A percentile compares a stretch with the other conserved stretches of the same genome.
phyloP scores from a whole-genome alignment of 2,888 invertebrate genomes.

The Apantesis nais region DNA sequence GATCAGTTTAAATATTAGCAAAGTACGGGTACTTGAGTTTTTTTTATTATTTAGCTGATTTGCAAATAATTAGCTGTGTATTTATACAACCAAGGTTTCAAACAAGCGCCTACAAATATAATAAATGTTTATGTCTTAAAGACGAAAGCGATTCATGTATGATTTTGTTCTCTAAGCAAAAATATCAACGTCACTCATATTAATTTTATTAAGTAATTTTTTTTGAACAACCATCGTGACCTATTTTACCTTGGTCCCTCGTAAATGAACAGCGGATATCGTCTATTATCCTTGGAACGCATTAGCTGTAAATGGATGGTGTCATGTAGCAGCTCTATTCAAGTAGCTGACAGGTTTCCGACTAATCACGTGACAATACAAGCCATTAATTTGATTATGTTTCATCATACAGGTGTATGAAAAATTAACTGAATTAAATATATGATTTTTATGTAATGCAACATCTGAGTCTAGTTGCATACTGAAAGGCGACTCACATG shows the following conservation, averaged over 20 bases:
- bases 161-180: background rate
- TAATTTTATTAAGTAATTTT: constrained; percentile 10
- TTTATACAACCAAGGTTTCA: background rate
- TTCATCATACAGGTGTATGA: background rate
- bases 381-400: constrained; percentile 9
- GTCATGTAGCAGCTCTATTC: constrained; percentile 8
- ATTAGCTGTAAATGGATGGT: constrained; percentile 15
- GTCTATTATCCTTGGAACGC: constrained; percentile 20
- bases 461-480: background rate
- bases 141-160: background rate
- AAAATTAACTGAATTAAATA: background rate
- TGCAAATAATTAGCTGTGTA: background rate
- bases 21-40: background rate
- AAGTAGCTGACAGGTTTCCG: constrained; percentile 9
- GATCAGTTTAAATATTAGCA: background rate
- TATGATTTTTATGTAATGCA: background rate
- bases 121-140: background rate
- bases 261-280: constrained; percentile 21
- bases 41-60: background rate
- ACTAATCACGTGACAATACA: constrained; percentile 9
- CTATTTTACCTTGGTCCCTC: constrained; percentile 18
- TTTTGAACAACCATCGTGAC: constrained; percentile 14
- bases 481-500: background rate
- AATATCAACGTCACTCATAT: background rate
- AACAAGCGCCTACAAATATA: background rate